phyloP scores from a whole-genome alignment of 1,140 invertebrate species.

The Lucilia cuprina region DNA sequence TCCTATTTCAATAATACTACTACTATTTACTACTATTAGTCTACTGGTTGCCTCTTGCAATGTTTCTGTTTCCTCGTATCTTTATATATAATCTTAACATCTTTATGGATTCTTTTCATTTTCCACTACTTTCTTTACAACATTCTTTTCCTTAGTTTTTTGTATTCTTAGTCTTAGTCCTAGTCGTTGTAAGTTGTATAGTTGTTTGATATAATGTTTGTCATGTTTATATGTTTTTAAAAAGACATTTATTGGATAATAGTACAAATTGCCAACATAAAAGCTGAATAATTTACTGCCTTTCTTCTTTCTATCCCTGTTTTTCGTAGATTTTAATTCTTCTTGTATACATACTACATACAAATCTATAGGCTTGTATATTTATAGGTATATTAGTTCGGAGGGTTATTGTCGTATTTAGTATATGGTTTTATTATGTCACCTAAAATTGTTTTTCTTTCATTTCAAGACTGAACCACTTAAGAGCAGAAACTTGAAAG shows the following conservation, averaged over 20 bases:
- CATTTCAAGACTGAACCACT: background rate
- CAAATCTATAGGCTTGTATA: background rate
- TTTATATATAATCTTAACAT: slow-evolving; percentile 16
- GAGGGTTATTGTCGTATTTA: background rate
- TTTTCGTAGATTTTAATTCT: background rate
- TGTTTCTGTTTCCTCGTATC: background rate
- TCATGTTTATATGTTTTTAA: slow-evolving; percentile 17
- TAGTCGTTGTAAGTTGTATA: too few relatives aligned
- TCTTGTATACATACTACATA: background rate
- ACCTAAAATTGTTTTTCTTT: slow-evolving; percentile 5
- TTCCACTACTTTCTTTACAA: background rate
- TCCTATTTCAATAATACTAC: background rate
- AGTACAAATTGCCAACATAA: slow-evolving; percentile 44
- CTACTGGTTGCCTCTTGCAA: background rate
- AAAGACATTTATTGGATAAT: slow-evolving; percentile 39
- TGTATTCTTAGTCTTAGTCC: too few relatives aligned
- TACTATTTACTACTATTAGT: background rate
- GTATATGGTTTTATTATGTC: slow-evolving; percentile 17
- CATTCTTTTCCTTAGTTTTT: too few relatives aligned
- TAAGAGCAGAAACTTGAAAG: background rate
- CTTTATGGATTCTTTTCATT: slow-evolving; percentile 10
- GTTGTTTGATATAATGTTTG: background rate
- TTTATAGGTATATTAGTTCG: background rate
- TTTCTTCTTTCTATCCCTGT: background rate
- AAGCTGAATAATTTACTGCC: slow-evolving; percentile 42